Evolutionary conservation across 2,888 invertebrate genomes (phyloP).

Genomic region (Eupithecia vulgata): DNA sequence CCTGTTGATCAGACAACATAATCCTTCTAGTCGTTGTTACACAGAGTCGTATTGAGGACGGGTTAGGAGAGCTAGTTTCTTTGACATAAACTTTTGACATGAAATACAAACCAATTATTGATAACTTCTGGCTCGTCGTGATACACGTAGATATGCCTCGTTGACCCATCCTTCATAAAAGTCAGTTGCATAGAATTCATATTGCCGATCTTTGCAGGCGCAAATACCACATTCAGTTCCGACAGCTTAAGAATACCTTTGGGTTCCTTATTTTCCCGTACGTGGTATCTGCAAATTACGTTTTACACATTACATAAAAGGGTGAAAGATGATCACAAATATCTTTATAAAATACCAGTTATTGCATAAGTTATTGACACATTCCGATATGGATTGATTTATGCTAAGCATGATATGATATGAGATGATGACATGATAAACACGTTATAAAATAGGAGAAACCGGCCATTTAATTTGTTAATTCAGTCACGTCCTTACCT

Average conservation of each 20-base stretch:
- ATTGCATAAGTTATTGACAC: slow-evolving; percentile 15
- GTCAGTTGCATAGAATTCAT: slow-evolving; percentile 93
- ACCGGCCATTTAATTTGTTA: slow-evolving; percentile 30
- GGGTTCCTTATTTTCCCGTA: slow-evolving; percentile 90
- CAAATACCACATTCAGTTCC: slow-evolving; percentile 92
- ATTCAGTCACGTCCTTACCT: slow-evolving; percentile 70
- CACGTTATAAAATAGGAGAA: slow-evolving; percentile 15
- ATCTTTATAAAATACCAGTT: slow-evolving; percentile 1
- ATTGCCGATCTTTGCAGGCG: slow-evolving; percentile 91
- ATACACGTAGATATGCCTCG: slow-evolving; percentile 94
- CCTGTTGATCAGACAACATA: background rate
- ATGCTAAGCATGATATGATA: slow-evolving; percentile 32
- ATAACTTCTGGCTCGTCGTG: slow-evolving; percentile 94
- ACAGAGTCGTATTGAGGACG: background rate
- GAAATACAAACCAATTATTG: slow-evolving; percentile 87
- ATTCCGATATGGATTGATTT: slow-evolving; percentile 19
- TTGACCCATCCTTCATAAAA: slow-evolving; percentile 92
- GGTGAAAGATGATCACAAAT: background rate
- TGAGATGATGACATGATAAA: slow-evolving; percentile 25
- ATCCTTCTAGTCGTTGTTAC: background rate
- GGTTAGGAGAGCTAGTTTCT: background rate
- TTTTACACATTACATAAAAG: background rate
- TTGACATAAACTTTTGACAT: background rate
- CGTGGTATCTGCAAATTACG: slow-evolving; percentile 83
- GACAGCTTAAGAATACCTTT: slow-evolving; percentile 92